A percentile compares a stretch with the other conserved stretches of the same genome.
phyloP scores from a whole-genome alignment of 2,797 vertebrate species.

The Coreius guichenoti region DNA sequence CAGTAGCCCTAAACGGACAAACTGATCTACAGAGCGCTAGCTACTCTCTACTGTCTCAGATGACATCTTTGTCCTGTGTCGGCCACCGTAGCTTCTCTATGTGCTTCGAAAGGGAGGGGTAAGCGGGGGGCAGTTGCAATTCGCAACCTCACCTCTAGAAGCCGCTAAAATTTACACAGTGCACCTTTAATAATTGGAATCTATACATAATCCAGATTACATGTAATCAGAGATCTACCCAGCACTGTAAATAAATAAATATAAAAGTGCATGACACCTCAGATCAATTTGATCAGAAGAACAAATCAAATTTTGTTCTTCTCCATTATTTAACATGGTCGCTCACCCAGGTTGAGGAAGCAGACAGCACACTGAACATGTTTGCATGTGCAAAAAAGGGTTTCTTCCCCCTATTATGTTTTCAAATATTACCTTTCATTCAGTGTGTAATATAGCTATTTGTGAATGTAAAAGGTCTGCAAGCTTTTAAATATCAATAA shows the following conservation, averaged over 20 bases:
- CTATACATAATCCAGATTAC: not conserved
- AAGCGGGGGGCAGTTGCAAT: too few species aligned
- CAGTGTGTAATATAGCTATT: not conserved
- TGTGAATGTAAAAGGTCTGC: not conserved
- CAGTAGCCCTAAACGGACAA: too few species aligned
- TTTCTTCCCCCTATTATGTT: not conserved
- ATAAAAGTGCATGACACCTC: not conserved
- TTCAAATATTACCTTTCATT: not conserved
- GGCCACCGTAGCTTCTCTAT: too few species aligned
- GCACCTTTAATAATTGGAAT: not conserved
- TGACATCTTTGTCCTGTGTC: too few species aligned
- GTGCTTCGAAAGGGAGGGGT: too few species aligned
- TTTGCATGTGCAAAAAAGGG: not conserved
- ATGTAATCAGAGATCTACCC: not conserved
- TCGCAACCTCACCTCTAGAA: too few species aligned
- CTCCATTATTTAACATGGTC: not conserved
- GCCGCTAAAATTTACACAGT: too few species aligned
- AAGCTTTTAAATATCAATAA: not conserved
- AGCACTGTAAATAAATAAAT: not conserved
- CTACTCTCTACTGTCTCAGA: too few species aligned
- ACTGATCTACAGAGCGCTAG: too few species aligned
- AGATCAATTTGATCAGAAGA: not conserved
- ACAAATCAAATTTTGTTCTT: not conserved
- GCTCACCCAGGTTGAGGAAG: not conserved
- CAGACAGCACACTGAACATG: not conserved